Evolutionary conservation across 2,888 invertebrate species (phyloP), one percentile per base, ranked within the genome.

Genomic region (Caenorhabditis sp.): DNA sequence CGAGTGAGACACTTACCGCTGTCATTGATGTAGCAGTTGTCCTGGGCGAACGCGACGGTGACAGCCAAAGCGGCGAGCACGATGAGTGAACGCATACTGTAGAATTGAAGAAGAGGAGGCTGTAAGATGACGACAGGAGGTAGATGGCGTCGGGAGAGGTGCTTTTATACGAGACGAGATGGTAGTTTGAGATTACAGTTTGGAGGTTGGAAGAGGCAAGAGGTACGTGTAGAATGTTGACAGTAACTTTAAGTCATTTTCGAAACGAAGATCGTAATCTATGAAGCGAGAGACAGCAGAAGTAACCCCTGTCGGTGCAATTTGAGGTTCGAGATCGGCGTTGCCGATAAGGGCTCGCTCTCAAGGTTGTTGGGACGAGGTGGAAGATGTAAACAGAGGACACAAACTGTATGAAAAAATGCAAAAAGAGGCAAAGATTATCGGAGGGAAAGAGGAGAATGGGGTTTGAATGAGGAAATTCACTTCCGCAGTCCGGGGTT

Each of bases 11-110:
- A 72, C 89, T 81, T 59, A 90, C 90, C 90, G 73, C 86, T 86
- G 85, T 89, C 89, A 85, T 90, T 90, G 86, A 90, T 90, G 85
- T 90, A 90, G 79, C 90, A 90, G 73, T 85, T 88, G 76, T 89
- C 89, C 76, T 85, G 81, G 24, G 80, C 85, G 63, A 85, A 73
- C 69, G 74, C 80, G 72, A 82, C 70, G 77, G 76, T 75, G 73
- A 77, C 80, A 72, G 73, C 66, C 58, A 83, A 54, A 59, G 66
- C 76, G 56, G 70, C 68, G 74, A 85, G 73, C 63, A 80, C 64
- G 64, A 75, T 28, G 54, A 77, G 77, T 69, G 77, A 77, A 77
- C 77, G 77, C 77, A 77, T 77, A 69, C 72, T 79, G 41, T 28
- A 47, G 47, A 47, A 28, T 22, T 22, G 41, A 19, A 28, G 14